Percentiles rank a stretch among this genome's conserved stretches.
Conservation (phyloP, 2,797 vertebrate genomes). For the Gambusia yucatana region DNA sequence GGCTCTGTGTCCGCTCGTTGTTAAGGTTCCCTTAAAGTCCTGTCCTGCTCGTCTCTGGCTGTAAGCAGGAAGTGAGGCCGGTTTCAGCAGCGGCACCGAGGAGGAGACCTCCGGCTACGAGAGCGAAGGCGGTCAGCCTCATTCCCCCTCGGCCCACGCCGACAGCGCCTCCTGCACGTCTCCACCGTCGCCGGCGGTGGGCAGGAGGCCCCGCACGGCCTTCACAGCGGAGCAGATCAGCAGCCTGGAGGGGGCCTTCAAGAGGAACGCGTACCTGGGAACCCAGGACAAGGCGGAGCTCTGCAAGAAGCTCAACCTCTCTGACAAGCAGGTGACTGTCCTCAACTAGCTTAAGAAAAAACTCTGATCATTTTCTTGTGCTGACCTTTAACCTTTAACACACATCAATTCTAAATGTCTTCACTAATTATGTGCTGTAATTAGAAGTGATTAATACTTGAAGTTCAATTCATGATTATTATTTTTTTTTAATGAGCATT, state of each 20-base stretch:
- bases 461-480: neutral
- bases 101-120: slow-evolving; percentile 84
- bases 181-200: slow-evolving; percentile 48
- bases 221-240: slow-evolving; percentile 83
- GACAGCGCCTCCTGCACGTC: slow-evolving; percentile 31
- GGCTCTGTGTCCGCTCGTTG: neutral
- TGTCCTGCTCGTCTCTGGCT: neutral
- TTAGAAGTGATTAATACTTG: neutral
- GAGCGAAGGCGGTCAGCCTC: slow-evolving; percentile 75
- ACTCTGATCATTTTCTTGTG: neutral
- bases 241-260: slow-evolving; percentile 81
- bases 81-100: slow-evolving; percentile 74
- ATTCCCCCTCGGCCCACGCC: slow-evolving; percentile 52
- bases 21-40: neutral
- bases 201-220: slow-evolving; percentile 81
- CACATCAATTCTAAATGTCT: neutral
- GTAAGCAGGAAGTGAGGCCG: slow-evolving; percentile 49
- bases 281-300: slow-evolving; percentile 84
- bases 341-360: neutral
- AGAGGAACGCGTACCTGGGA: slow-evolving; percentile 83
- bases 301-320: slow-evolving; percentile 80
- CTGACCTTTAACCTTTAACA: neutral
- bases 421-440: neutral
- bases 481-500: neutral
- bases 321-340: slow-evolving; percentile 82